phyloP scores from a whole-genome alignment of 2,113 vertebrate species.

The Zapus hudsonius region DNA sequence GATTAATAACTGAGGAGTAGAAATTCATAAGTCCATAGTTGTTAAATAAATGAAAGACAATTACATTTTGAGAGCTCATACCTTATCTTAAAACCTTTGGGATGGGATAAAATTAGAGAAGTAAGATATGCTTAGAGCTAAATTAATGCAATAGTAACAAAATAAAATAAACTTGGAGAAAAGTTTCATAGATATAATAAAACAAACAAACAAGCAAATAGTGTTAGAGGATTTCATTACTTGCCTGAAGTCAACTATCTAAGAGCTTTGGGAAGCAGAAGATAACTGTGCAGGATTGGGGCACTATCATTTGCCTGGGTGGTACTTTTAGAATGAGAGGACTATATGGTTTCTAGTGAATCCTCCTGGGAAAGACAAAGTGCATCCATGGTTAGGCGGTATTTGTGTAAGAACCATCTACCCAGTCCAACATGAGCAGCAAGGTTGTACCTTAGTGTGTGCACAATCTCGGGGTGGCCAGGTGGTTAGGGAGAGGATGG shows the following conservation, averaged over 20 bases:
- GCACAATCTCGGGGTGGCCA: background rate
- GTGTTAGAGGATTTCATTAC: background rate
- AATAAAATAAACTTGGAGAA: slow-evolving; percentile 32
- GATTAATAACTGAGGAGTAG: slow-evolving; percentile 32
- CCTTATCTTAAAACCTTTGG: background rate
- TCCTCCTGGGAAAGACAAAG: background rate
- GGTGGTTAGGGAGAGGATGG: background rate
- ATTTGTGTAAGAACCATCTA: background rate
- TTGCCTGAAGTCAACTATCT: background rate
- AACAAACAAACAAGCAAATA: background rate
- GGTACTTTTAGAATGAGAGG: background rate
- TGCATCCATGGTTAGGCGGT: background rate
- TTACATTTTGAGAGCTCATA: slow-evolving; percentile 13
- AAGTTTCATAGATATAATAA: background rate
- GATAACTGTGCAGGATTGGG: background rate
- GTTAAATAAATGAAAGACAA: slow-evolving; percentile 19
- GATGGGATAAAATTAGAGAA: slow-evolving; percentile 9
- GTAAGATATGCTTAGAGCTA: background rate
- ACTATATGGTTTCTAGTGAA: background rate
- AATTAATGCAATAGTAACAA: slow-evolving; percentile 35
- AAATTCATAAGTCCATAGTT: background rate
- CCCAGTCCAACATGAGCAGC: background rate
- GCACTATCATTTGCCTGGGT: background rate
- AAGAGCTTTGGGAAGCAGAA: slow-evolving; percentile 5
- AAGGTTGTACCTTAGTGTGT: rapidly evolving